Percentiles rank a stretch among this genome's conserved stretches.
These are phyloP conservation scores for Anadara kagoshimensis DNA, from an alignment of 1,140 invertebrate genomes.

Conservation along the genomic window DNA sequence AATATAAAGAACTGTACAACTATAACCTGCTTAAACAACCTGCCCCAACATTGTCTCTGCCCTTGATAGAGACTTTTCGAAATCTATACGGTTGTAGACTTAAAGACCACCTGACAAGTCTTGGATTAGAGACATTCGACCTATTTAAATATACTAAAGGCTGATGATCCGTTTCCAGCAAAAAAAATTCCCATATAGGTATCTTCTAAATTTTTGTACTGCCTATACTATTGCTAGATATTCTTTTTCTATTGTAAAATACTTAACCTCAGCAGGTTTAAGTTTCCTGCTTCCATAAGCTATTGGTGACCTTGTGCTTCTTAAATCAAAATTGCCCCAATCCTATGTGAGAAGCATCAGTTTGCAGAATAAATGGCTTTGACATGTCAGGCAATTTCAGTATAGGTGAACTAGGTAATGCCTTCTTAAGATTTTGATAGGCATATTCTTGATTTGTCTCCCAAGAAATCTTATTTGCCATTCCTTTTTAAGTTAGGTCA, in stretches of 20 bases:
- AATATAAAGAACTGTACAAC: too few species aligned
- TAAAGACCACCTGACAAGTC: slow-evolving; percentile 27
- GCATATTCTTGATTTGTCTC: too few species aligned
- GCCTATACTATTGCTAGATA: slow-evolving; percentile 29
- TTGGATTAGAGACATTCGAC: slow-evolving; percentile 23
- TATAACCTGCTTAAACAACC: too few species aligned
- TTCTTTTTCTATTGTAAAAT: slow-evolving; percentile 34
- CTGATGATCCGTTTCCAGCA: slow-evolving; percentile 31
- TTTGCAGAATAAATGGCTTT: too few species aligned
- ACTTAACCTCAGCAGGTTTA: slow-evolving; percentile 18
- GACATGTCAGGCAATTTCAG: too few species aligned
- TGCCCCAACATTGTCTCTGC: slow-evolving; percentile 5
- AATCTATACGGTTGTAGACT: slow-evolving; percentile 17
- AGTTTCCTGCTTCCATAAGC: slow-evolving; percentile 21
- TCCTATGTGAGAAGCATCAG: too few species aligned
- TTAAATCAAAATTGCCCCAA: too few species aligned
- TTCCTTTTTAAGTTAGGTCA: too few species aligned
- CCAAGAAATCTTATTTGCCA: too few species aligned
- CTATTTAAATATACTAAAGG: slow-evolving; percentile 20
- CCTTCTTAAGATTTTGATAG: too few species aligned
- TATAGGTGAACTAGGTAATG: too few species aligned
- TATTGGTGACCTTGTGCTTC: too few species aligned
- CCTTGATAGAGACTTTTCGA: slow-evolving; percentile 7
- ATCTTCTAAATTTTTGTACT: slow-evolving; percentile 17
- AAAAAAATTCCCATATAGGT: slow-evolving; percentile 25